Evolutionary conservation across 30 jellyfish, hydroid and myxozoan species (phyloP), one percentile per base, ranked within the genome.

Genomic region (Nemopilema nomurai): DNA sequence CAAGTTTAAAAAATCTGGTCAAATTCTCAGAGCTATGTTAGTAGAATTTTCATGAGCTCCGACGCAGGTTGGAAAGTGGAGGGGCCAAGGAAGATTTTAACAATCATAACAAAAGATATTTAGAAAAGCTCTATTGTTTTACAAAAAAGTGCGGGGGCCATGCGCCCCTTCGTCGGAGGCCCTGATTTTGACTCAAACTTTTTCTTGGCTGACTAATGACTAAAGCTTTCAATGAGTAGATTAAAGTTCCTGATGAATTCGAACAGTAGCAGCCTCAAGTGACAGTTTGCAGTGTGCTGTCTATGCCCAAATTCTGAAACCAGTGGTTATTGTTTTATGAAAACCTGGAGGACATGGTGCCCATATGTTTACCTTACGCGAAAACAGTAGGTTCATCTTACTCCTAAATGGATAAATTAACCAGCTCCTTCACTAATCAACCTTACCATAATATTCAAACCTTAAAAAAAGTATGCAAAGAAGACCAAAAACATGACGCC

Each of bases 71-170:
- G 49, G 27, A 31, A 29, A 21, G 71, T 30, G 18, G 71, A 28
- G 18, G 8, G 32, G 32, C 32, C 32, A 41, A 71, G 49, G 71
- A 41, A 29, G 32, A 70, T 70, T 17, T n/a, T 74, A 13, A 31
- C 30, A 24, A 74, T 29, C 29, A 41, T 29, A 28, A 28, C 84
- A 9, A 70, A 74, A 71, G 84, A 74, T 41, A 3, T 41, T 3
- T 41, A 6, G 6, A 41, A 41, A 41, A 41, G 6, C 13, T 41
- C 13, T 3, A 41, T 41, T 41, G 57, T 13, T n/a, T n/a, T n/a
- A n/a, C n/a, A n/a, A 41, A 41, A 41, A 41, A 41, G 6, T 41
- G 57, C 57, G 6, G 57, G 9, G 13, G 6, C 57, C 13, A 6
- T 41, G 57, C 57, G 13, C 57, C 13, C 57, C 57, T 13, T 41